phyloP scores from a whole-genome alignment of 2,888 invertebrate species.

The Erebia ligea region DNA sequence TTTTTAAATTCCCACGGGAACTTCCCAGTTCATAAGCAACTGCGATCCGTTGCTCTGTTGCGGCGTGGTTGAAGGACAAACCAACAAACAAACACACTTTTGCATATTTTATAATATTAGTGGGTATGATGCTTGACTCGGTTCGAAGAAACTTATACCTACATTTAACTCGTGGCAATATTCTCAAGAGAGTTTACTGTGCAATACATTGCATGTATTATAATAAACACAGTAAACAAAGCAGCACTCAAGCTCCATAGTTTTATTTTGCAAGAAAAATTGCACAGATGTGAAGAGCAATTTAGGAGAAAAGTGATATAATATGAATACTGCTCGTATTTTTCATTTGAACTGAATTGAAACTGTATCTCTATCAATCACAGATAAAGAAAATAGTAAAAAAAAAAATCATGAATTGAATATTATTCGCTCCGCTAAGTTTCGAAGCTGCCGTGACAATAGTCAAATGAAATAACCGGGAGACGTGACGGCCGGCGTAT shows the following conservation, averaged over 20 bases:
- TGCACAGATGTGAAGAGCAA: constrained; percentile 10
- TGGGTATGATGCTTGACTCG: too few species aligned
- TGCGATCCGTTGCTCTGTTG: too few species aligned
- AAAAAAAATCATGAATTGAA: constrained; percentile 12
- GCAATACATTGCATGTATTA: constrained; percentile 13
- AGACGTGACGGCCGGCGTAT: constrained; percentile 9
- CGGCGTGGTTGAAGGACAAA: too few species aligned
- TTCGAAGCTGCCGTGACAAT: constrained; percentile 16
- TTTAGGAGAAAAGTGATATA: constrained; percentile 8
- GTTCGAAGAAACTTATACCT: neutral
- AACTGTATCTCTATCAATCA: neutral
- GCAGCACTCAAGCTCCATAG: constrained; percentile 4
- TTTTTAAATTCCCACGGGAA: too few species aligned
- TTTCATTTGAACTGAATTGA: neutral
- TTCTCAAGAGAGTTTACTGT: constrained; percentile 3
- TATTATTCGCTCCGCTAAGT: neutral
- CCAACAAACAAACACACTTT: too few species aligned
- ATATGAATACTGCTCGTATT: neutral
- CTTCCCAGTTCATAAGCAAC: too few species aligned
- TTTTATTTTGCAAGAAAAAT: constrained; percentile 18
- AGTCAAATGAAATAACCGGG: constrained; percentile 15
- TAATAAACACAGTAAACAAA: constrained; percentile 7
- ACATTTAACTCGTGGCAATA: constrained; percentile 4
- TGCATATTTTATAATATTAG: too few species aligned
- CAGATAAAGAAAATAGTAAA: constrained; percentile 5